Conservation (phyloP, 2,888 invertebrate genomes). For the Agonopterix heracliana region DNA sequence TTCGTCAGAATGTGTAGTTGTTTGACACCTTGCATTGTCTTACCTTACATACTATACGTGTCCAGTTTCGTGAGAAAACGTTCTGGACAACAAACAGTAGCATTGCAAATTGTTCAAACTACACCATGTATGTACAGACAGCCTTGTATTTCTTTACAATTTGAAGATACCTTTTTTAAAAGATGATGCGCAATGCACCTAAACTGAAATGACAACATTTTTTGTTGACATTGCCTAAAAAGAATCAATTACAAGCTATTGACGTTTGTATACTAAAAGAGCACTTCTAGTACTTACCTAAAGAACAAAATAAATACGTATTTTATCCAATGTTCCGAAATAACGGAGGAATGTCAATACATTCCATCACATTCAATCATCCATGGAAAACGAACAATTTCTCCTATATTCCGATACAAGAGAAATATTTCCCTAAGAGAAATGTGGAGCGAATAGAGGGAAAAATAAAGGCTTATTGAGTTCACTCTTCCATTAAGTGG, state of each 20-base stretch:
- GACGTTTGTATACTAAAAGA: too few relatives aligned
- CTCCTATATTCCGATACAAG: too few relatives aligned
- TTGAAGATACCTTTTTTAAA: slow-evolving; percentile 9
- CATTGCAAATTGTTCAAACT: slow-evolving; percentile 24
- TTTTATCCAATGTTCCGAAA: too few relatives aligned
- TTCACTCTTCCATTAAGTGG: slow-evolving; percentile 52
- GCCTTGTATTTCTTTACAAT: slow-evolving; percentile 18
- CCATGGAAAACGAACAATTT: too few relatives aligned
- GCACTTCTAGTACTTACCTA: too few relatives aligned
- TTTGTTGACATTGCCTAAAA: too few relatives aligned
- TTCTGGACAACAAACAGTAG: slow-evolving; percentile 17
- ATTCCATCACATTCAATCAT: too few relatives aligned
- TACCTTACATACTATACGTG: slow-evolving; percentile 5
- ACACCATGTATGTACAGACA: slow-evolving; percentile 15
- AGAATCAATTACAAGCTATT: too few relatives aligned
- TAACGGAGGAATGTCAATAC: too few relatives aligned
- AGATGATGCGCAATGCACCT: too few relatives aligned
- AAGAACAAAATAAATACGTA: too few relatives aligned
- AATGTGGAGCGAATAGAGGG: slow-evolving; percentile 19
- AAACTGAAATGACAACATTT: too few relatives aligned
- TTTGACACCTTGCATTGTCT: slow-evolving; percentile 20
- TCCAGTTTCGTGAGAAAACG: slow-evolving; percentile 35
- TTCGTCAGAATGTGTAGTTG: slow-evolving; percentile 22
- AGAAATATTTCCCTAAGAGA: slow-evolving; percentile 6
- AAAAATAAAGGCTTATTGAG: slow-evolving; percentile 51